phyloP scores from a whole-genome alignment of 2,797 vertebrate genomes.

The Fistularia tabacaria region DNA sequence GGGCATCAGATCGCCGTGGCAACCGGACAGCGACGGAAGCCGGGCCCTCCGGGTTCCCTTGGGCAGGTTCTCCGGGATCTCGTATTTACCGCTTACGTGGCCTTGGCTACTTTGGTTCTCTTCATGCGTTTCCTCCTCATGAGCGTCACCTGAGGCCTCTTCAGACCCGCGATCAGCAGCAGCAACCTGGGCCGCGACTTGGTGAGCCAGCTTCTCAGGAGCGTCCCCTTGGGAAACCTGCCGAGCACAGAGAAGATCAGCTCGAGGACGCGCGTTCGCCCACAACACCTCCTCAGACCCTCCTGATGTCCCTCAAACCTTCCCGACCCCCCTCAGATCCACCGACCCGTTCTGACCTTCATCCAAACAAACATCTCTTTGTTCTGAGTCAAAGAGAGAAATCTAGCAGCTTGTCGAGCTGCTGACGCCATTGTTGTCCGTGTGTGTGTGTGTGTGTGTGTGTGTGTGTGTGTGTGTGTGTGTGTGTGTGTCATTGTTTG shows the following conservation, averaged over 20 bases:
- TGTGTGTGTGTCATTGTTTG: slow-evolving; percentile 52
- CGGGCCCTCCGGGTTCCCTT: too few relatives aligned
- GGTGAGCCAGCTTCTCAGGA: slow-evolving; percentile 87
- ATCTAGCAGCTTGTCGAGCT: slow-evolving; percentile 72
- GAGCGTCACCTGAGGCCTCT: slow-evolving; percentile 82
- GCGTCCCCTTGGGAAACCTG: slow-evolving; percentile 86
- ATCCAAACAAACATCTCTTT: too few relatives aligned
- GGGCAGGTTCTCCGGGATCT: slow-evolving; percentile 13
- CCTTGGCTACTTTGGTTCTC: slow-evolving; percentile 85
- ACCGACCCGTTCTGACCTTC: too few relatives aligned
- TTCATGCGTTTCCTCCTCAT: slow-evolving; percentile 87
- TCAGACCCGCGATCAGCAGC: slow-evolving; percentile 80
- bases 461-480: too few relatives aligned
- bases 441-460: neutral
- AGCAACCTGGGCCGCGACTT: slow-evolving; percentile 83
- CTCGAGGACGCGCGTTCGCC: too few relatives aligned
- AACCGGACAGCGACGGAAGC: too few relatives aligned
- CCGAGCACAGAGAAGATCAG: neutral
- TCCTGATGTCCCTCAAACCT: too few relatives aligned
- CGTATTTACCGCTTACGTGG: slow-evolving; percentile 86
- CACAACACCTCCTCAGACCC: too few relatives aligned
- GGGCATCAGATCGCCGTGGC: too few relatives aligned
- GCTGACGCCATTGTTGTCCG: slow-evolving; percentile 67
- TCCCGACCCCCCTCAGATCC: too few relatives aligned
- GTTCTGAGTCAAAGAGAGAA: slow-evolving; percentile 61